These are phyloP conservation scores for Oceanodroma tethys DNA, from an alignment of 2,113 vertebrate genomes.

Conservation along the genomic window DNA sequence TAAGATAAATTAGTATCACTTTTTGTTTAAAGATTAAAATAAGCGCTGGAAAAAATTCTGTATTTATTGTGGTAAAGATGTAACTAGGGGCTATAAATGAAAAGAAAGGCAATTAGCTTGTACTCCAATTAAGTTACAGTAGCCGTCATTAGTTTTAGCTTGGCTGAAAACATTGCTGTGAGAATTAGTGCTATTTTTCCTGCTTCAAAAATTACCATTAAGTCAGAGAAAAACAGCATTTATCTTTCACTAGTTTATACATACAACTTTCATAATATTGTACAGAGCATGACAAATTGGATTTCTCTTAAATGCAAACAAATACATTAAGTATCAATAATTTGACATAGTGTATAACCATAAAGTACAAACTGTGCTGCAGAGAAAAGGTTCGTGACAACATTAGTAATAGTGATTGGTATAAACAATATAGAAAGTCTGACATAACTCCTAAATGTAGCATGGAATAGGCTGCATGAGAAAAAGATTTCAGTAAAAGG, in stretches of 20 bases:
- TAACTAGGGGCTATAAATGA: neutral
- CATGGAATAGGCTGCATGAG: neutral
- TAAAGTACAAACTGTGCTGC: neutral
- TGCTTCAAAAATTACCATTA: neutral
- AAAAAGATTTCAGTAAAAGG: neutral
- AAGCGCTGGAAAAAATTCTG: accelerated
- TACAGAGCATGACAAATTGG: neutral
- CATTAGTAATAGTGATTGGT: neutral
- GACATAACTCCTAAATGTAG: neutral
- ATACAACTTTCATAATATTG: neutral
- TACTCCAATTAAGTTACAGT: neutral
- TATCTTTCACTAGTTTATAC: neutral
- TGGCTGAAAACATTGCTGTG: neutral
- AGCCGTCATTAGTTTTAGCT: neutral
- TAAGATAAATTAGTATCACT: neutral
- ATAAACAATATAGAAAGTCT: neutral
- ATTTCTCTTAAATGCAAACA: neutral
- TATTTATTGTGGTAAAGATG: neutral
- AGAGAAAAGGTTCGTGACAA: conserved; percentile 4
- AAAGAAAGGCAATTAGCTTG: neutral
- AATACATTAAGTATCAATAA: neutral
- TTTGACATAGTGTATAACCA: neutral
- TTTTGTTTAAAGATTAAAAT: neutral
- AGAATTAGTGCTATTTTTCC: neutral
- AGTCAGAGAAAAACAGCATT: neutral